phyloP scores from a whole-genome alignment of 2,888 invertebrate species.

The Xestia ashworthii region DNA sequence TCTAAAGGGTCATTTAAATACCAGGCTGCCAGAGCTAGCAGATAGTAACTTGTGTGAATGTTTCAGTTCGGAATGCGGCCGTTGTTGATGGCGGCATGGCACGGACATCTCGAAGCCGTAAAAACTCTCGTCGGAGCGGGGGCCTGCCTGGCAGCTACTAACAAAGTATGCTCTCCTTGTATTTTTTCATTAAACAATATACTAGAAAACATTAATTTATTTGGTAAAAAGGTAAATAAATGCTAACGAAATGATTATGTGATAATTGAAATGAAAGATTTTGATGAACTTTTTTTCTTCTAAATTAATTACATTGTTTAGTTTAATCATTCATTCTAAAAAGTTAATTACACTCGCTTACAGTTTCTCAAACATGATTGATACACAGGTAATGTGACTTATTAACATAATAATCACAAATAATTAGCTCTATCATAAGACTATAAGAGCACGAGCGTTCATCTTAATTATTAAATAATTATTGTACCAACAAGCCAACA shows the following conservation, averaged over 20 bases:
- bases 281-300: neutral
- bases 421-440: neutral
- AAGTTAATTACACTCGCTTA: neutral
- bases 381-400: neutral
- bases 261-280: neutral
- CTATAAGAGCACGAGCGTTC: neutral
- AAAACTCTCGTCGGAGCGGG: constrained; percentile 93
- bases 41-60: constrained; percentile 39
- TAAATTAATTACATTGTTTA: neutral
- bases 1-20: constrained; percentile 42
- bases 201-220: neutral
- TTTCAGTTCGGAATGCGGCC: constrained; percentile 94
- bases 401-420: constrained; percentile 13
- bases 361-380: neutral
- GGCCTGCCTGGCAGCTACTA: constrained; percentile 92
- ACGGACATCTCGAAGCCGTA: constrained; percentile 93
- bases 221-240: neutral
- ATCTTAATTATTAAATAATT: constrained; percentile 30
- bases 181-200: neutral
- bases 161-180: constrained; percentile 90
- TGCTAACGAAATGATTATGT: neutral
- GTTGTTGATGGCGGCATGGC: constrained; percentile 94
- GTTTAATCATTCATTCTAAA: neutral
- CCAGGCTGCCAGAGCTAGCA: constrained; percentile 59
- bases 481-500: constrained; percentile 17